Conservation (phyloP, 2,797 vertebrate genomes). For the Benthosema pterotum region DNA sequence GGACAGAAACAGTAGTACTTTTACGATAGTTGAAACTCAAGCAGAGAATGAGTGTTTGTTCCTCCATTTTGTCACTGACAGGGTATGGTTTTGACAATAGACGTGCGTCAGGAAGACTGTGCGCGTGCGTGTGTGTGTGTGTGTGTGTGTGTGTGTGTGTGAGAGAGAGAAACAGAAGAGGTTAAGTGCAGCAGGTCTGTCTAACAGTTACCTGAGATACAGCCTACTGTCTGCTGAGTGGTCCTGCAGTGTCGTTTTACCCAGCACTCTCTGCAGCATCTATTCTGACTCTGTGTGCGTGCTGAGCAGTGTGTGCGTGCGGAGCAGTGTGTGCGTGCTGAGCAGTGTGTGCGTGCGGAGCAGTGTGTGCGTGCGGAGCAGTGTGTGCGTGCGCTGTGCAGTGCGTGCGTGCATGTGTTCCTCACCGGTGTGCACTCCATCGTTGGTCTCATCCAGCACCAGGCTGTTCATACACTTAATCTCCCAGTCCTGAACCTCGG, state of each 20-base stretch:
- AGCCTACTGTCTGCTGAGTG: conserved; percentile 17
- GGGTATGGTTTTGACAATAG: conserved; percentile 21
- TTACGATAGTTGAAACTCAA: not conserved
- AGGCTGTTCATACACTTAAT: conserved; percentile 77
- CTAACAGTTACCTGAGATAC: conserved; percentile 18
- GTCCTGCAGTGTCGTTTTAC: conserved; percentile 26
- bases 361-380: conserved; percentile 7
- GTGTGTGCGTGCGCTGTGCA: not conserved
- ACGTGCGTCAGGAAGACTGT: conserved; percentile 19
- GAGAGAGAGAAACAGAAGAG: conserved; percentile 16
- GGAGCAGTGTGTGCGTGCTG: not conserved
- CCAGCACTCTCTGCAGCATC: conserved; percentile 10
- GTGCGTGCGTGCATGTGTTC: not conserved
- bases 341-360: conserved; percentile 2
- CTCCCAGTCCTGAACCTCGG: conserved; percentile 81
- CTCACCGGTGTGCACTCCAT: conserved; percentile 57
- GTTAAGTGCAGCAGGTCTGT: conserved; percentile 48
- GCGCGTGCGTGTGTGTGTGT: conserved; percentile 32
- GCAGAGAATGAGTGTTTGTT: conserved; percentile 22
- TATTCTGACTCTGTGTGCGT: not conserved
- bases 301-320: not conserved
- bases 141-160: not conserved
- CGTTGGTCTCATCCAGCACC: conserved; percentile 68
- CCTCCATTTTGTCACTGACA: conserved; percentile 18
- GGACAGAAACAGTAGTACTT: not conserved